phyloP scores from a whole-genome alignment of 2,888 invertebrate species.

The Cerastoderma edule region DNA sequence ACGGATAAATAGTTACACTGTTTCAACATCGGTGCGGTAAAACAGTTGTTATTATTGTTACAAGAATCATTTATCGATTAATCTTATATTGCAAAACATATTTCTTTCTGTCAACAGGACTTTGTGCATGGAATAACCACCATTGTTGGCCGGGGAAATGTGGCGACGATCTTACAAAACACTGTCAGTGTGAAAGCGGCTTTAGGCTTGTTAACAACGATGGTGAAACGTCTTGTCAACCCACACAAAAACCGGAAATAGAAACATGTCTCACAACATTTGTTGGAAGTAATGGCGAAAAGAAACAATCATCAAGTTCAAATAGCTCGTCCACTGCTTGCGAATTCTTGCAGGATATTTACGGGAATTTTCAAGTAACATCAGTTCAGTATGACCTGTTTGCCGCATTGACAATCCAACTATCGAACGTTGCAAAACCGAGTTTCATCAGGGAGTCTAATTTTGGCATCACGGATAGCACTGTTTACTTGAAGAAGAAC shows the following conservation, averaged over 20 bases:
- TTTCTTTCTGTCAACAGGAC: no score
- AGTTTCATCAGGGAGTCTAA: constrained; percentile 12
- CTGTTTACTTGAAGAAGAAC: not conserved
- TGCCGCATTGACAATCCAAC: not conserved
- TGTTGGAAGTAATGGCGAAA: constrained; percentile 26
- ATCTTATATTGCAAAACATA: no score
- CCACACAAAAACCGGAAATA: constrained; percentile 3
- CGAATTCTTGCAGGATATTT: constrained; percentile 7
- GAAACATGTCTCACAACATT: constrained; percentile 22
- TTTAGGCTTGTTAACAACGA: not conserved
- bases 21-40: no score
- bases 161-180: constrained; percentile 2
- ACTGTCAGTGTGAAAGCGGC: not conserved
- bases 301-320: constrained; percentile 11
- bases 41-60: no score
- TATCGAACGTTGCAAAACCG: not conserved
- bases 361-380: constrained; percentile 27
- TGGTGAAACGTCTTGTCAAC: constrained; percentile 23
- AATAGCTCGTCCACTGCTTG: constrained; percentile 1
- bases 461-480: constrained; percentile 21
- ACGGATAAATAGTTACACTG: no score
- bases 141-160: constrained; percentile 23
- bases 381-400: not conserved
- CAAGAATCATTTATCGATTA: no score
- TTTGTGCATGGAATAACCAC: constrained; percentile 30